Base-by-base conservation (phyloP, 2,888 invertebrate species). In the Apocheima hispidaria region DNA sequence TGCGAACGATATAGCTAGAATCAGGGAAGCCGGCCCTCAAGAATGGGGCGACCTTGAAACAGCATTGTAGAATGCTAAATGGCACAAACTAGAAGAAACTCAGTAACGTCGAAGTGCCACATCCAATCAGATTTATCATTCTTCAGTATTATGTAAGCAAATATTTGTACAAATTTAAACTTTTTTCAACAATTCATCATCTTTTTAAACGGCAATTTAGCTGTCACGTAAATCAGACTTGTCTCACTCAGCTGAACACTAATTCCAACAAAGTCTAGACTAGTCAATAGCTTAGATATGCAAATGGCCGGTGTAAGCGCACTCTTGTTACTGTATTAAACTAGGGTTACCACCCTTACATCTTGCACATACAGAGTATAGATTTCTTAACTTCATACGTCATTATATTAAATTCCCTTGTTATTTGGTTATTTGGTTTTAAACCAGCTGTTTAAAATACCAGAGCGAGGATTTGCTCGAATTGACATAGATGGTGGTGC, bases 201-300 rank as follows among this genome's bases (percentile, higher is more conserved):
- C 54, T 36, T 63, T 69, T 52, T 65, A 66, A 65, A 62, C 55
- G 68, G 65, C 62, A 73, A 71, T 72, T 73, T 72, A 70, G 66
- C 67, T 64, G 71, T 72, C 70, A 69, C 68, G 71, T 78, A 77
- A 78, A 79, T 79, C 74, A 71, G 74, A 73, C 71, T 69, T 71
- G 78, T 78, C 74, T 73, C 78, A 73, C 79, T 81, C 79, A 79
- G 81, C 78, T 81, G 79, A 81, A 79, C 81, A 80, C 77, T 78
- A 80, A 81, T 82, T 82, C 73, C 70, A 75, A 79, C 81, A 71
- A 77, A 81, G 87, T 86, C 86, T 86, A 86, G 86, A 86, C 86
- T 74, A 78, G 81, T 82, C 85, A 83, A 86, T 85, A 81, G 81
- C 81, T 79, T 74, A 77, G 78, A 83, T 82, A 87, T 86, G 83